phyloP scores from a whole-genome alignment of 2,113 vertebrate species.

The Raphicerus campestris region DNA sequence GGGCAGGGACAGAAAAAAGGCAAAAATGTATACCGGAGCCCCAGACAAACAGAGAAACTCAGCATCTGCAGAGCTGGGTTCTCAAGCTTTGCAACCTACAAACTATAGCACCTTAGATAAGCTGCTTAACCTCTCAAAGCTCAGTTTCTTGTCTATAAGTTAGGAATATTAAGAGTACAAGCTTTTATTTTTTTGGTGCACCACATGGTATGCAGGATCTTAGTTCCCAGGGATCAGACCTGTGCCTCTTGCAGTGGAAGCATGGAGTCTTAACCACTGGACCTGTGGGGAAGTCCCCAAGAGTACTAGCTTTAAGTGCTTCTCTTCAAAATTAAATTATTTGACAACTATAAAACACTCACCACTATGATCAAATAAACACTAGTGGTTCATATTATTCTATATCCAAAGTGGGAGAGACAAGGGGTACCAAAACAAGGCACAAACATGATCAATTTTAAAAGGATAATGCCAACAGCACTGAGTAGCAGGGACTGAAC shows the following conservation, averaged over 20 bases:
- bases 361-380: neutral
- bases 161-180: neutral
- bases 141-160: neutral
- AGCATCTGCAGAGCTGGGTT: neutral
- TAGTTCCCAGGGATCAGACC: neutral
- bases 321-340: constrained; percentile 2
- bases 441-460: neutral
- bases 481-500: neutral
- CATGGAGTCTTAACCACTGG: neutral
- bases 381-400: neutral
- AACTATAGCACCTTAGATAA: neutral
- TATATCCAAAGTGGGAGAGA: neutral
- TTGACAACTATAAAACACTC: neutral
- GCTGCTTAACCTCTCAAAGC: neutral
- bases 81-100: neutral
- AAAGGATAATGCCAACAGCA: neutral
- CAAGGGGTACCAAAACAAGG: neutral
- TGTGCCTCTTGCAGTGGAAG: neutral
- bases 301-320: neutral
- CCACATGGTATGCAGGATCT: neutral
- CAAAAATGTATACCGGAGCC: neutral
- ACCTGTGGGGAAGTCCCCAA: neutral
- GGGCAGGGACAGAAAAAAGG: neutral
- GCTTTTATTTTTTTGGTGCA: neutral
- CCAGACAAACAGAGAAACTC: neutral